phyloP scores from a whole-genome alignment of 2,797 vertebrate species.

The Centropyge bicolor region DNA sequence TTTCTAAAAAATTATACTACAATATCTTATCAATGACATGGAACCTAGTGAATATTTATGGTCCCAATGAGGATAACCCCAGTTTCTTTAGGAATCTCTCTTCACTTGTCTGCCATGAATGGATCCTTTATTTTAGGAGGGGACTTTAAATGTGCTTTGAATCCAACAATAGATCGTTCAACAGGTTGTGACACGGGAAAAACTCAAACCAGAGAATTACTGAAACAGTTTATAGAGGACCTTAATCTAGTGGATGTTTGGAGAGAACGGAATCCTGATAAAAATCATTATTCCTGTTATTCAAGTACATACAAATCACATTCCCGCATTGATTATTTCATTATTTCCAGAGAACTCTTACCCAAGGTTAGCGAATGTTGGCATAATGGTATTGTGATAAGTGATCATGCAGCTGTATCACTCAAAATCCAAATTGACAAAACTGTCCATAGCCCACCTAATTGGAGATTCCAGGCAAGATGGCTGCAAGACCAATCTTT shows the following conservation, averaged over 20 bases:
- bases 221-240: no score
- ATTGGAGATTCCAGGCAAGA: no score
- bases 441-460: no score
- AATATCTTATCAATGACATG: constrained; percentile 1
- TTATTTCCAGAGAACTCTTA: not conserved
- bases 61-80: not conserved
- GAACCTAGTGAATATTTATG: not conserved
- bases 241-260: no score
- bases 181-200: not conserved
- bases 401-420: no score
- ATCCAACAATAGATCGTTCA: not conserved
- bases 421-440: no score
- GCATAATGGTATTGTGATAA: no score
- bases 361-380: no score
- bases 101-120: not conserved
- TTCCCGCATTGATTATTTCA: not conserved
- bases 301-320: not conserved
- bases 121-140: not conserved
- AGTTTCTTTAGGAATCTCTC: not conserved
- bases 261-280: not conserved
- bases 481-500: no score
- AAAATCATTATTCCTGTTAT: constrained; percentile 5
- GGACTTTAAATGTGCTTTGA: not conserved
- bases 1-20: no score
- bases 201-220: not conserved